Percentiles rank a stretch among this genome's conserved stretches.
These are phyloP conservation scores for Melangyna quadrimaculata DNA, from an alignment of 2,888 invertebrate species.

Conservation along the genomic window DNA sequence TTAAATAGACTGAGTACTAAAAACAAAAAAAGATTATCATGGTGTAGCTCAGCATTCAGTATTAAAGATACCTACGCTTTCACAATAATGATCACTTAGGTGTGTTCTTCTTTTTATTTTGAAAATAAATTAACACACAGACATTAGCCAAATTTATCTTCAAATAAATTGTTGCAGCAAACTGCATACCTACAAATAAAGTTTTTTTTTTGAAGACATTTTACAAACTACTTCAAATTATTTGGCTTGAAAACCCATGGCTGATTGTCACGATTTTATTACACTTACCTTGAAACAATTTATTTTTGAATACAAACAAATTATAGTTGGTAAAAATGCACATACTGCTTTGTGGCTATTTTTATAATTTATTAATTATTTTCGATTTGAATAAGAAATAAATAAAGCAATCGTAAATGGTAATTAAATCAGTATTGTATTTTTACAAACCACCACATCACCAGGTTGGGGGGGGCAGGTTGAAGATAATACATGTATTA, in stretches of 20 bases:
- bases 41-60: not conserved
- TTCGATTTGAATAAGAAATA: not conserved
- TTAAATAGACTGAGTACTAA: not conserved
- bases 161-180: not conserved
- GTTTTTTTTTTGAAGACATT: not conserved
- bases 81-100: not conserved
- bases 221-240: not conserved
- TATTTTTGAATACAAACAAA: not conserved
- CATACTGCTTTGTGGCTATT: not conserved
- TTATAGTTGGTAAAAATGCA: not conserved
- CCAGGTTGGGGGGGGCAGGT: too few species aligned
- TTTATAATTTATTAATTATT: not conserved
- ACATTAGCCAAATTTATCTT: constrained; percentile 4
- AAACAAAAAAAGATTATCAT: not conserved
- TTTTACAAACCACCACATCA: too few species aligned
- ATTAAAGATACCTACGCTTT: too few species aligned
- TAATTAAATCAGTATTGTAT: too few species aligned
- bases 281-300: constrained; percentile 9
- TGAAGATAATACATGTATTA: too few species aligned
- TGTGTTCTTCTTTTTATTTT: not conserved
- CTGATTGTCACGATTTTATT: not conserved
- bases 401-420: too few species aligned
- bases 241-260: not conserved
- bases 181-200: too few species aligned
- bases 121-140: not conserved